Evolutionary conservation across 1,140 invertebrate species (phyloP).

Genomic region (Psix sp.): DNA sequence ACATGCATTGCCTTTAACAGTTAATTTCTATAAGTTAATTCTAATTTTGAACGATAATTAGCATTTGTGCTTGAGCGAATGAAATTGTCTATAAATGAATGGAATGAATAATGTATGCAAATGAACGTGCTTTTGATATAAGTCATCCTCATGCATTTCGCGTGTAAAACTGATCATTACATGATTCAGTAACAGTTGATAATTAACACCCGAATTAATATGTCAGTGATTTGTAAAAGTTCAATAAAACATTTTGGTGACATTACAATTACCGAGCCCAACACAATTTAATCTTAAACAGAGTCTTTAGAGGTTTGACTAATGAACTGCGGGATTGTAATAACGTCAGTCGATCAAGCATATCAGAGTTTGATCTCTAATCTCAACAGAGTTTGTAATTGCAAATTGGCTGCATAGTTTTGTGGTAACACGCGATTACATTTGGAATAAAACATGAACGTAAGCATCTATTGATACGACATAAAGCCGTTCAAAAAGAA

Average conservation of each 20-base stretch:
- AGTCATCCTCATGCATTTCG: no score
- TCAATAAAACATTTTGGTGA: conserved; percentile 19
- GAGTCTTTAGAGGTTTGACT: conserved; percentile 38
- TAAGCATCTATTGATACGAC: no score
- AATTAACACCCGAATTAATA: conserved; percentile 6
- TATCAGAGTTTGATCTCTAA: conserved; percentile 27
- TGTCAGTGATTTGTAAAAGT: conserved; percentile 1
- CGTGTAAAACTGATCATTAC: no score
- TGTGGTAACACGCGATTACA: no score
- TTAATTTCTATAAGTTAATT: conserved; percentile 2
- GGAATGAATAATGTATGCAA: no score
- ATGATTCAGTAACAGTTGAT: background rate
- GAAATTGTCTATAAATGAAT: no score
- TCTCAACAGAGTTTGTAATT: conserved; percentile 34
- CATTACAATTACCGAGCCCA: conserved; percentile 16
- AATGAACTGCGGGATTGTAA: conserved; percentile 47
- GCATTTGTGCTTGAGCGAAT: no score
- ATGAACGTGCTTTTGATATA: no score
- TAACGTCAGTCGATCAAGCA: conserved; percentile 40
- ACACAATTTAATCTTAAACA: conserved; percentile 40
- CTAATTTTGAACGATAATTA: no score
- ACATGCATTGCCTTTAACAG: conserved; percentile 29
- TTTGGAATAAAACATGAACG: no score
- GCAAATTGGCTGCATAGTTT: conserved; percentile 32
- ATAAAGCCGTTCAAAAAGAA: no score